Conservation (phyloP, 1,140 invertebrate species). For the Dolichoris vasculosae region DNA sequence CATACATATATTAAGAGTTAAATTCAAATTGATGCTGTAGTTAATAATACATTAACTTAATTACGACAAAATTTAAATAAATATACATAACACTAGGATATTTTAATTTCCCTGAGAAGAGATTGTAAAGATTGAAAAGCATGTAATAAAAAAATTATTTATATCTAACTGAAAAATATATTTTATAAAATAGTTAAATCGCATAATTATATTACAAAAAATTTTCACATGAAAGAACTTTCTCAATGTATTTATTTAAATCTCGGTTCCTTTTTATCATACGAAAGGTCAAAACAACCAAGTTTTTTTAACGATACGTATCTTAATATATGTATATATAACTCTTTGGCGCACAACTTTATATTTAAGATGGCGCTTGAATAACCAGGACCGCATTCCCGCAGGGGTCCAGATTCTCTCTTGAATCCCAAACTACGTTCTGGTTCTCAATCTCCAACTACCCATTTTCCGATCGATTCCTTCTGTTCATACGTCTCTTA, state of each 20-base stretch:
- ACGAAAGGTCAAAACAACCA: neutral
- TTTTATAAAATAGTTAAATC: too few species aligned
- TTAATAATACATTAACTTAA: too few species aligned
- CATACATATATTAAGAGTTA: too few species aligned
- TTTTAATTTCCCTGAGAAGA: too few species aligned
- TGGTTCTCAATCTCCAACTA: constrained; percentile 14
- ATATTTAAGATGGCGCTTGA: neutral
- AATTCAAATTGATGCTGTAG: too few species aligned
- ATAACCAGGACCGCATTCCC: neutral
- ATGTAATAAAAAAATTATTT: too few species aligned
- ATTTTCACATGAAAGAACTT: neutral
- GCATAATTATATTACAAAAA: neutral
- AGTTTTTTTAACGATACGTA: neutral
- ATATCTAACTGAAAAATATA: too few species aligned
- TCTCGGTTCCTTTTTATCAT: neutral
- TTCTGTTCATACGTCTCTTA: neutral
- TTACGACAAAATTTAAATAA: too few species aligned
- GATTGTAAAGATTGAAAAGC: too few species aligned
- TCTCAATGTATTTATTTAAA: neutral
- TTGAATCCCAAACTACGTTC: neutral
- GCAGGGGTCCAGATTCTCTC: neutral
- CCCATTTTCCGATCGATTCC: constrained; percentile 24
- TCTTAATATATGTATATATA: neutral
- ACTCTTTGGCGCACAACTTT: neutral
- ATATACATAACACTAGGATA: too few species aligned